Evolutionary conservation across 2,797 vertebrate species (phyloP).

Genomic region (Cossypha polioptera): DNA sequence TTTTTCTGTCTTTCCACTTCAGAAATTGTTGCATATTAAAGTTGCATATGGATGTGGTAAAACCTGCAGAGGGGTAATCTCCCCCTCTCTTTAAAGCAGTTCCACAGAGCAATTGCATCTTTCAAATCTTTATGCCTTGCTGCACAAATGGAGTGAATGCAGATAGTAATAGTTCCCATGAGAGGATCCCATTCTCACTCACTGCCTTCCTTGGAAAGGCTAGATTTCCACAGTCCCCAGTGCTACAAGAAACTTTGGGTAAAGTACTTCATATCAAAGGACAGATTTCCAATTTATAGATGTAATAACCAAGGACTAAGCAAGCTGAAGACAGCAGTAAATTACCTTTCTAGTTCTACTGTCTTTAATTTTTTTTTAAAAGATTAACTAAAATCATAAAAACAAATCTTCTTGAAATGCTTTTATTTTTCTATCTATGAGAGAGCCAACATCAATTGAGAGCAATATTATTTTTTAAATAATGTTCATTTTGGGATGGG

Average conservation of each 20-base stretch:
- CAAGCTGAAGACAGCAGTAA: neutral
- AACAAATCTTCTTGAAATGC: neutral
- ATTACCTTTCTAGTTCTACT: neutral
- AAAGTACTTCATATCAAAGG: neutral
- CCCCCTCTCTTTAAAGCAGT: neutral
- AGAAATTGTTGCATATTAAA: neutral
- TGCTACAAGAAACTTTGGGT: neutral
- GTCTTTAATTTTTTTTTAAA: neutral
- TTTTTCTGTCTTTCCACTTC: neutral
- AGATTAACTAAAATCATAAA: neutral
- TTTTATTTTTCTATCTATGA: neutral
- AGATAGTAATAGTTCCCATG: neutral
- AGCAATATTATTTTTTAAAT: neutral
- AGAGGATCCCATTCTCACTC: neutral
- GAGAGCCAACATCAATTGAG: neutral
- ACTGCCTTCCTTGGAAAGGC: neutral
- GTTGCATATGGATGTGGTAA: neutral
- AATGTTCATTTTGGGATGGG: neutral
- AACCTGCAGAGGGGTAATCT: neutral
- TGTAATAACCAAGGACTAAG: neutral
- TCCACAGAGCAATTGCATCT: neutral
- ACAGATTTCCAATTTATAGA: neutral
- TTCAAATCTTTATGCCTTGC: neutral
- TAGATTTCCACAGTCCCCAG: neutral
- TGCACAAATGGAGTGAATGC: neutral